A percentile compares a stretch with the other conserved stretches of the same genome.
phyloP scores from a whole-genome alignment of 2,797 vertebrate genomes.

The Cynopterus sphinx region DNA sequence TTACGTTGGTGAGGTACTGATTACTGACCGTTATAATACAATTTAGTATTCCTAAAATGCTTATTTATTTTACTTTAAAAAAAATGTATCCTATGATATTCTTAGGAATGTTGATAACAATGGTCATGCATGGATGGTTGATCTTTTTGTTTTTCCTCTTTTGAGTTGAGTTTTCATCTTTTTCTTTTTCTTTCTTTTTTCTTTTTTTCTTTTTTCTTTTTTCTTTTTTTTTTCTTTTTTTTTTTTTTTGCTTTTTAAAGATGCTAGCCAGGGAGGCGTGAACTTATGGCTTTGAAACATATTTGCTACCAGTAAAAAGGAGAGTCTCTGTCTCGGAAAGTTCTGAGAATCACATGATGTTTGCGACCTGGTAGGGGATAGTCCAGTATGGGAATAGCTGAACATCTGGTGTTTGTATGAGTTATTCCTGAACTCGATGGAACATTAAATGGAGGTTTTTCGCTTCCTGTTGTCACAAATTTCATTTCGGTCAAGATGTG shows the following conservation, averaged over 20 bases:
- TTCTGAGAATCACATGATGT: neutral
- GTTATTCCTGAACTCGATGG: neutral
- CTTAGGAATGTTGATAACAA: neutral
- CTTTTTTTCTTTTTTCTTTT: too few species aligned
- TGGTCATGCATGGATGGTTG: neutral
- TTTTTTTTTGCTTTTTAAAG: neutral
- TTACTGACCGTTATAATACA: neutral
- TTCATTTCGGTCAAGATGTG: neutral
- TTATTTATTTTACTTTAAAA: neutral
- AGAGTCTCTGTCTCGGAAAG: neutral
- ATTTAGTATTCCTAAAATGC: neutral
- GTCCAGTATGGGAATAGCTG: neutral
- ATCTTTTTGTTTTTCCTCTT: neutral
- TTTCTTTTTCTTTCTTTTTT: too few species aligned
- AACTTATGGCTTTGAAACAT: constrained; percentile 14
- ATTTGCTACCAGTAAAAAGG: neutral
- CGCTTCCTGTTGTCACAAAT: neutral
- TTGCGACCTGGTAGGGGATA: neutral
- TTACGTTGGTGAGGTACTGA: too few species aligned
- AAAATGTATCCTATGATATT: neutral
- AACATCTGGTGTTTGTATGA: constrained; percentile 11
- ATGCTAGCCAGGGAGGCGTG: neutral
- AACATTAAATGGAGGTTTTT: neutral
- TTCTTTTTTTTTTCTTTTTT: too few species aligned
- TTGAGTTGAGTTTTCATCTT: neutral